phyloP scores from a whole-genome alignment of 2,888 invertebrate genomes.

The Calephelis perditalis region DNA sequence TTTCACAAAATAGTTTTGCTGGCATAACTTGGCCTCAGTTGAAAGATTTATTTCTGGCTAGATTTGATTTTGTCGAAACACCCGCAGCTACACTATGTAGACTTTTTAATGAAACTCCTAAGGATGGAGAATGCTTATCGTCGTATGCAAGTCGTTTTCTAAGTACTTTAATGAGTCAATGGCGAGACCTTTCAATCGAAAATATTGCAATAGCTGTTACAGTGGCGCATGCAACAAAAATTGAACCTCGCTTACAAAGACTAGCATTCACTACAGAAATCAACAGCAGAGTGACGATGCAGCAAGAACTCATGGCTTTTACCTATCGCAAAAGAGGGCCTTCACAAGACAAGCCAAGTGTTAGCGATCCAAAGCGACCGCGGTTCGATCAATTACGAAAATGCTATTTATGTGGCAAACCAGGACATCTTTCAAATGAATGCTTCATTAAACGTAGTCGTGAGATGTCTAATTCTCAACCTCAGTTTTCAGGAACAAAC shows the following conservation, averaged over 20 bases:
- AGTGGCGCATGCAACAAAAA: slow-evolving; percentile 17
- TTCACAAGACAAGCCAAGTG: background rate
- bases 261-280: slow-evolving; percentile 15
- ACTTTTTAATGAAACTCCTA: slow-evolving; percentile 17
- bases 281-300: background rate
- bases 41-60: slow-evolving; percentile 20
- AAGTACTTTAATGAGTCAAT: slow-evolving; percentile 16
- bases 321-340: background rate
- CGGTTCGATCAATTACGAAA: background rate
- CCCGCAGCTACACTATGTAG: slow-evolving; percentile 17
- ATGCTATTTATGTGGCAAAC: background rate
- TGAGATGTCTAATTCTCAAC: too few relatives aligned
- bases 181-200: slow-evolving; percentile 18
- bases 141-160: slow-evolving; percentile 15
- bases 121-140: slow-evolving; percentile 21
- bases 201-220: slow-evolving; percentile 17
- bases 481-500: too few relatives aligned
- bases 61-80: slow-evolving; percentile 21
- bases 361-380: background rate
- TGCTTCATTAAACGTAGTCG: background rate
- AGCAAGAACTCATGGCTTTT: background rate
- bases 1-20: slow-evolving; percentile 20
- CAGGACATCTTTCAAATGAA: background rate
- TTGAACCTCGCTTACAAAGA: slow-evolving; percentile 17
- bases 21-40: slow-evolving; percentile 26